Conservation (phyloP, 1,140 invertebrate species). For the Cotesia glomerata region DNA sequence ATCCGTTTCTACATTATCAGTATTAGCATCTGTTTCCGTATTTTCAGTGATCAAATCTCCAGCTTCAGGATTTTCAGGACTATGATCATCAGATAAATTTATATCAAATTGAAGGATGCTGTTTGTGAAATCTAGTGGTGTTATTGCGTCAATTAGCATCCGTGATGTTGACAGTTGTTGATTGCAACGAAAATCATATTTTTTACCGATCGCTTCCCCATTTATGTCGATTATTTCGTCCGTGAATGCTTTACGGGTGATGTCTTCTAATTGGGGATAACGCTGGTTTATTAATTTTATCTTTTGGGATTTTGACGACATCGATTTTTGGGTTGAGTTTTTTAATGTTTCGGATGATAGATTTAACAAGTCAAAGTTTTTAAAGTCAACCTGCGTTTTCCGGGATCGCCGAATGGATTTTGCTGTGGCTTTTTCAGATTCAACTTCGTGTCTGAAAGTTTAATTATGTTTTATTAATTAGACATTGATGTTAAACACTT, state of each 20-base stretch:
- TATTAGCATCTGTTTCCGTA: no score
- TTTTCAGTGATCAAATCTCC: background rate
- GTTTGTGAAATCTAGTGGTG: slow-evolving; percentile 36
- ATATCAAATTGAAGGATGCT: background rate
- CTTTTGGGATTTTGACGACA: slow-evolving; percentile 31
- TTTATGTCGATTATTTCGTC: slow-evolving; percentile 47
- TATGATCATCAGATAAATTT: background rate
- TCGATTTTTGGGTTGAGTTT: slow-evolving; percentile 48
- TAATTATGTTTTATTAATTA: background rate
- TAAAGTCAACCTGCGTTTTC: slow-evolving; percentile 41
- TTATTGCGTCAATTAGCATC: slow-evolving; percentile 48
- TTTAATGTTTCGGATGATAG: slow-evolving; percentile 43
- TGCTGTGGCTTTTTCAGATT: slow-evolving; percentile 33
- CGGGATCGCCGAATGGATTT: slow-evolving; percentile 28
- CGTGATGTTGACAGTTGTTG: slow-evolving; percentile 42
- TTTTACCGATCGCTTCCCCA: slow-evolving; percentile 54
- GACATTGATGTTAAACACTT: background rate
- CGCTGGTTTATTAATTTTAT: slow-evolving; percentile 49
- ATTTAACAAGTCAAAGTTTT: slow-evolving; percentile 46
- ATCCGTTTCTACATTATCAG: background rate
- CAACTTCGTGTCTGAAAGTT: slow-evolving; percentile 15
- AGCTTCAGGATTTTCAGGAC: background rate
- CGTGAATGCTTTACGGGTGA: slow-evolving; percentile 26
- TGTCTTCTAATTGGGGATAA: slow-evolving; percentile 53
- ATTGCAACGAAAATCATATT: slow-evolving; percentile 57